phyloP scores from a whole-genome alignment of 2,888 invertebrate genomes.

The Leptopterna dolabrata region DNA sequence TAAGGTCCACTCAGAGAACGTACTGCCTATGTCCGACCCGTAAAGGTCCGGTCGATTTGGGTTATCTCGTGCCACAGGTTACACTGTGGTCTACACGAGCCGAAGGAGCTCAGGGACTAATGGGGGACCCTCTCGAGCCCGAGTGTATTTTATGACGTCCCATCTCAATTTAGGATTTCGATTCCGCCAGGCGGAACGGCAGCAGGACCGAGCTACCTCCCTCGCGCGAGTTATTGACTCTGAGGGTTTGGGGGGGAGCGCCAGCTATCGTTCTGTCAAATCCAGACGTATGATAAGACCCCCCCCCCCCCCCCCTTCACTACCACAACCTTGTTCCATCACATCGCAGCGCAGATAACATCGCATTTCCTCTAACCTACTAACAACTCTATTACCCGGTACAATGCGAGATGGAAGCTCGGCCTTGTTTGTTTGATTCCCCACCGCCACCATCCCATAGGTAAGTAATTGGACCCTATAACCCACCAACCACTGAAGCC shows the following conservation, averaged over 20 bases:
- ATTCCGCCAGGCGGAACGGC: neutral
- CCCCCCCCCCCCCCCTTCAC: neutral
- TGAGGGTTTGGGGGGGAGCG: neutral
- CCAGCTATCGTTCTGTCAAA: conserved; percentile 34
- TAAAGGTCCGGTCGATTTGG: neutral
- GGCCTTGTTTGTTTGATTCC: conserved; percentile 38
- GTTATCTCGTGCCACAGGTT: neutral
- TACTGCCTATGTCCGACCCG: neutral
- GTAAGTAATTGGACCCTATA: conserved; percentile 22
- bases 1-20: neutral
- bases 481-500: neutral
- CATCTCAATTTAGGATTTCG: conserved; percentile 23
- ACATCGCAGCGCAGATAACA: conserved; percentile 22
- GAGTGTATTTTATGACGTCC: conserved; percentile 3
- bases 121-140: neutral
- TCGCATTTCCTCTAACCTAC: conserved; percentile 40
- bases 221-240: conserved; percentile 1
- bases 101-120: neutral
- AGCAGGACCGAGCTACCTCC: neutral
- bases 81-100: neutral
- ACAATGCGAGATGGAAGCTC: neutral
- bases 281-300: conserved; percentile 40
- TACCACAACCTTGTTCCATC: neutral
- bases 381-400: conserved; percentile 31
- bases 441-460: neutral